phyloP scores from a whole-genome alignment of 2,113 vertebrate genomes.

The Periophthalmodon schlosseri region DNA sequence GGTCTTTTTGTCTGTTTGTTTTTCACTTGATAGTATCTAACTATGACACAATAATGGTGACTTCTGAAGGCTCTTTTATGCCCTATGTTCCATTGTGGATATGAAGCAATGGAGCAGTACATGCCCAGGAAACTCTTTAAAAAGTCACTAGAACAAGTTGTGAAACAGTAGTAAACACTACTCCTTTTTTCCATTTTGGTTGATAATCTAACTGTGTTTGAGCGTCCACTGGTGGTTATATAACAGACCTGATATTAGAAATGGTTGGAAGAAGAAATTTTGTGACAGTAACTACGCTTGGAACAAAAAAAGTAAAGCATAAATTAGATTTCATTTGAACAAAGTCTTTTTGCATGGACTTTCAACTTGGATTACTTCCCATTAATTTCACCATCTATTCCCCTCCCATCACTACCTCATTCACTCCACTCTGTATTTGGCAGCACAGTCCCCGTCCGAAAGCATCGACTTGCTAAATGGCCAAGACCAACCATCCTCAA shows the following conservation, averaged over 20 bases:
- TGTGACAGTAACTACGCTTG: neutral
- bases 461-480: constrained; percentile 54
- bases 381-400: constrained; percentile 56
- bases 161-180: too few relatives aligned
- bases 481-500: constrained; percentile 50
- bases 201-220: neutral
- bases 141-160: too few relatives aligned
- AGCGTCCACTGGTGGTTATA: neutral
- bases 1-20: neutral
- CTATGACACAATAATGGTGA: neutral
- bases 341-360: neutral
- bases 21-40: too few relatives aligned
- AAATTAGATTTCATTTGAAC: neutral
- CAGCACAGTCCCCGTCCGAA: constrained; percentile 34
- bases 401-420: constrained; percentile 37
- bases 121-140: neutral
- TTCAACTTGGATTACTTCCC: constrained; percentile 37
- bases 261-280: neutral
- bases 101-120: neutral
- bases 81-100: neutral
- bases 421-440: constrained; percentile 27
- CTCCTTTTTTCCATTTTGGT: neutral
- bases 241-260: too few relatives aligned
- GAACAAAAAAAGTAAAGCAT: neutral
- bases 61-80: neutral